phyloP scores from a whole-genome alignment of 2,888 invertebrate species.

The Spilosoma lubricipeda region DNA sequence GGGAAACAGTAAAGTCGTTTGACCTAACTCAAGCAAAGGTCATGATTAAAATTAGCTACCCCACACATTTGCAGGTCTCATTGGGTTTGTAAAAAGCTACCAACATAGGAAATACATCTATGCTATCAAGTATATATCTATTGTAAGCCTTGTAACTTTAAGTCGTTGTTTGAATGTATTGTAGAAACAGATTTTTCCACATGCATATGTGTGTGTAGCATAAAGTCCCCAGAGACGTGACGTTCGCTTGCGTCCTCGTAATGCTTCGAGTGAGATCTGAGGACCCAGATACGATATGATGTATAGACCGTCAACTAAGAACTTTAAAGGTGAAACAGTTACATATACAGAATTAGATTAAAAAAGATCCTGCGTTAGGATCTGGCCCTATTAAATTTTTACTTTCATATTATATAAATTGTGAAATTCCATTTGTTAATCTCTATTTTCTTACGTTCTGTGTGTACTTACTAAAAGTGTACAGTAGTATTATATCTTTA shows the following conservation, averaged over 20 bases:
- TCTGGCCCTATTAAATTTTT: not conserved
- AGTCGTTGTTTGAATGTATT: not conserved
- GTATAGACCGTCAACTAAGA: conserved; percentile 21
- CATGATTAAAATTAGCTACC: not conserved
- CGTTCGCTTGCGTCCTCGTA: conserved; percentile 31
- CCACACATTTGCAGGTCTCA: not conserved
- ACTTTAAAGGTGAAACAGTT: conserved; percentile 31
- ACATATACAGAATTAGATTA: conserved; percentile 24
- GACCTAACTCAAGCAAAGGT: too few relatives aligned
- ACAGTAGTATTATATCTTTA: too few relatives aligned
- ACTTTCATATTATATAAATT: not conserved
- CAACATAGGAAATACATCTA: too few relatives aligned
- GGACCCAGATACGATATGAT: conserved; percentile 24
- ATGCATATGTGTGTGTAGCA: too few relatives aligned
- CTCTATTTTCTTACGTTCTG: too few relatives aligned
- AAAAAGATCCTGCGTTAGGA: conserved; percentile 16
- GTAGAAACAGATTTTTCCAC: conserved; percentile 21
- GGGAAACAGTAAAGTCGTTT: not conserved
- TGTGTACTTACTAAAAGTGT: too few relatives aligned
- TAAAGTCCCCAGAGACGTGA: conserved; percentile 18
- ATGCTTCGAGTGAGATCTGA: conserved; percentile 27
- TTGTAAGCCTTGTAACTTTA: not conserved
- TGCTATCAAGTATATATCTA: not conserved
- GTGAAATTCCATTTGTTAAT: too few relatives aligned
- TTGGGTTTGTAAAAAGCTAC: not conserved